These are phyloP conservation scores for Limnodromus scolopaceus DNA, from an alignment of 2,797 vertebrate species.

Conservation along the genomic window DNA sequence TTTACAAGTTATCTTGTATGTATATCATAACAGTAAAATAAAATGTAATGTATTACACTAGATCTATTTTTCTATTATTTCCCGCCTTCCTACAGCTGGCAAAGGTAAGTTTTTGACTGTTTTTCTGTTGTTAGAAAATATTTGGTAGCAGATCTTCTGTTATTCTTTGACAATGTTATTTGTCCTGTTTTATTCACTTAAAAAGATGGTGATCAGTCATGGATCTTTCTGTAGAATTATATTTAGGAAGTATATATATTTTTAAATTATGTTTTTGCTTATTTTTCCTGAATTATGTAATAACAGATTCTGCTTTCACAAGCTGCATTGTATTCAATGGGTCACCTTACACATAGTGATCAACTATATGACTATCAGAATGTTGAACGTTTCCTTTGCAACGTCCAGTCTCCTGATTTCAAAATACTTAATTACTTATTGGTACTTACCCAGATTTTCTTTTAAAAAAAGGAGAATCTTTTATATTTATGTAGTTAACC, in stretches of 20 bases:
- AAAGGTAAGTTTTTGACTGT: constrained; percentile 62
- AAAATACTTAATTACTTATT: background rate
- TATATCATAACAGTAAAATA: background rate
- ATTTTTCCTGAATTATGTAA: background rate
- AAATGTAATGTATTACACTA: background rate
- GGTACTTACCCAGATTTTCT: background rate
- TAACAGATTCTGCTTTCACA: background rate
- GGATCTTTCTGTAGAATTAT: background rate
- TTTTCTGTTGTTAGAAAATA: background rate
- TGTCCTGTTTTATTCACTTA: background rate
- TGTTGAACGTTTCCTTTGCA: background rate
- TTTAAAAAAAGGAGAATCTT: background rate
- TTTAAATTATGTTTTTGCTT: background rate
- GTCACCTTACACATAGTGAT: background rate
- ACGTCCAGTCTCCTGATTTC: background rate
- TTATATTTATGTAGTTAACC: background rate
- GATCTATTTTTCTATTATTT: constrained; percentile 44
- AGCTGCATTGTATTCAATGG: background rate
- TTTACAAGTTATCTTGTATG: background rate
- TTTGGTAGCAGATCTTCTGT: background rate
- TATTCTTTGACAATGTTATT: background rate
- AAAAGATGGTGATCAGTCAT: background rate
- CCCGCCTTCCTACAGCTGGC: constrained; percentile 51
- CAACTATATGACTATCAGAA: background rate
- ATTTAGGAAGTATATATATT: background rate